Conservation (phyloP, 2,113 vertebrate species). For the Eclectus roratus region DNA sequence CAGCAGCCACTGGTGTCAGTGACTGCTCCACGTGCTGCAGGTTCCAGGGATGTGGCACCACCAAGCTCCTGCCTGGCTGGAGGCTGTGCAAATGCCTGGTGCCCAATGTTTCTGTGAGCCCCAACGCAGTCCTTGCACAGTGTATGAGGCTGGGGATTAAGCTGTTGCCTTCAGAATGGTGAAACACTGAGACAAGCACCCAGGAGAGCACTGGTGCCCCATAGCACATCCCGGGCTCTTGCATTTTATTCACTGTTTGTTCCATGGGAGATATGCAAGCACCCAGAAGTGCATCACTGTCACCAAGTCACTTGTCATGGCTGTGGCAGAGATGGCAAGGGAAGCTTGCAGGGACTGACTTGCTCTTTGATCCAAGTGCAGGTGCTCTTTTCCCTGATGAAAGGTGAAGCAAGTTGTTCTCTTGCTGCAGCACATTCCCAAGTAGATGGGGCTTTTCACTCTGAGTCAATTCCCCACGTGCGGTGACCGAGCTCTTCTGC, state of each 20-base stretch:
- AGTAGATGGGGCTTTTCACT: background rate
- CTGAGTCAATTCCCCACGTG: background rate
- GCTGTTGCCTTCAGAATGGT: accelerated
- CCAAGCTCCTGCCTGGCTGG: background rate
- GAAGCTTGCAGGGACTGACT: background rate
- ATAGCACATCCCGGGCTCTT: accelerated
- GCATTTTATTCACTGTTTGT: background rate
- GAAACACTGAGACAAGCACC: background rate
- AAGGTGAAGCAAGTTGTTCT: background rate
- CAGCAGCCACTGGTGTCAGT: accelerated
- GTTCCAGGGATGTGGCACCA: accelerated
- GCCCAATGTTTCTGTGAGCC: accelerated
- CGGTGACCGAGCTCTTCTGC: background rate
- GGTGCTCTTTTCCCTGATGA: background rate
- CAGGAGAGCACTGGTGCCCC: accelerated
- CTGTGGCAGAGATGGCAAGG: background rate
- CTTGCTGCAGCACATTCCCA: background rate
- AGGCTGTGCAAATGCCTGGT: background rate
- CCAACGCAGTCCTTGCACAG: accelerated
- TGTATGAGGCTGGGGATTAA: accelerated
- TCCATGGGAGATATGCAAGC: background rate
- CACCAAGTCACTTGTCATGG: accelerated
- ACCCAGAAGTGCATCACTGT: accelerated
- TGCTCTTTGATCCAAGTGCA: background rate
- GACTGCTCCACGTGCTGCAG: accelerated